Evolutionary conservation across 2,113 vertebrate species (phyloP), one percentile per base, ranked within the genome.

Genomic region (Eulemur macaco): DNA sequence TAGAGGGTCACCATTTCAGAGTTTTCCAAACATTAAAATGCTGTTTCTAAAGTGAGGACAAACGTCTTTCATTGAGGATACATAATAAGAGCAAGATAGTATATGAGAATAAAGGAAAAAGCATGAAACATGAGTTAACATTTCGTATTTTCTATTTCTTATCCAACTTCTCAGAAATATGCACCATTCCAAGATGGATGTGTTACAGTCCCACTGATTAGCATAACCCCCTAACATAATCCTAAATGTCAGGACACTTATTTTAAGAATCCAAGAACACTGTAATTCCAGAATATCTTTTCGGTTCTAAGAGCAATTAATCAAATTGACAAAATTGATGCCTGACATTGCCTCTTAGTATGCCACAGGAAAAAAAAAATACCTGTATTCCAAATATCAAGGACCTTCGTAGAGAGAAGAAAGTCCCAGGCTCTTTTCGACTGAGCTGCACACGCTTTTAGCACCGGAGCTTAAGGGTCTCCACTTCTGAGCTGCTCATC

Each of bases 361-460:
- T 81, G 56, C 56, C 39, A 60, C 42, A 21, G 73, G 42, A 21
- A 56, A 11, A 77, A 60, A 31, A 47, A 63, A 77, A 92, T 10
- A 60, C 37, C 69, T 84, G 64, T 17, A 29, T 68, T n/a, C 39
- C 23, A n/a, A 80, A 29, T 0, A 64, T 1, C 73, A 63, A 64
- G 68, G 81, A 71, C 11, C 64, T 34, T 1, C 76, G 56, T 10
- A 25, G 56, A 47, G 77, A 74, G 17, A 50, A 91, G 82, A n/a
- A 58, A 80, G 21, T 6, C 69, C 74, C 18, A 78, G 64, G 94
- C 94, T 84, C 96, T 63, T n/a, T 3, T 63, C 58, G 6, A 21
- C 60, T 3, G 68, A n/a, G 94, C 71, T 56, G 27, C 2, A 4
- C n/a, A 84, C 45, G n/a, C 21, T 0, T 0, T 2, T 0, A 39